Base-by-base conservation (phyloP, 2,113 vertebrate species). In the Paradoxurus hermaphroditus region DNA sequence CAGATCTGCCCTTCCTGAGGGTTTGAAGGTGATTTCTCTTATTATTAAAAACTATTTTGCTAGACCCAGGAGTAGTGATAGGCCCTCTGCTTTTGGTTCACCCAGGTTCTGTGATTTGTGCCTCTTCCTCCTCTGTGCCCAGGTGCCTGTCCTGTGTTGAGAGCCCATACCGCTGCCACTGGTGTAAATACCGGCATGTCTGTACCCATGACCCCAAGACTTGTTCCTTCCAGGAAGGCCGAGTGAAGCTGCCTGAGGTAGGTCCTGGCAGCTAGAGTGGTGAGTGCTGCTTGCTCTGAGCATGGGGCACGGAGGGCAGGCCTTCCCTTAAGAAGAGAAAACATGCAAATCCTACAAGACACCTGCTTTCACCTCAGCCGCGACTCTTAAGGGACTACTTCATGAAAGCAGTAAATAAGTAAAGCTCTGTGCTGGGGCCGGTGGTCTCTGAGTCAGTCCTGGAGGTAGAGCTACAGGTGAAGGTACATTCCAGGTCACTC, bases 151-250 rank as follows among this genome's bases (percentile, higher is more conserved):
- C 99, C 0, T 99, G 99, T 0, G 99, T 99, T 93, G 99, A 99
- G 95, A 99, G 99, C 86, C 99, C 99, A 0, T 99, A 99, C 96
- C 99, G 99, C 92, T 99, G 99, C 53, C 99, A 99, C 98, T 99
- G 99, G 99, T 99, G 99, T 98, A 99, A 99, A 99, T 99, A 99
- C 98, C 99, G 99, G 59, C 99, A 99, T 0, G 99, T 99, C 95
- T 99, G 99, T 94, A 99, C 99, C 79, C 99, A 99, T 0, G 99
- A 99, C 96, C 99, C 99, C 25, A 99, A 99, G 81, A 99, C 99
- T 9, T 99, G 99, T 97, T 99, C 99, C 97, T 99, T 99, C 98
- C 99, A 99, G 98, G 99, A 99, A 97, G 99, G 99, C 83, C 98
- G 99, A 59, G 99, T 99, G 98, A 99, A 99, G 98, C 97, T 99